These are phyloP conservation scores for Thumatha senex DNA, from an alignment of 2,888 invertebrate genomes.

Conservation along the genomic window DNA sequence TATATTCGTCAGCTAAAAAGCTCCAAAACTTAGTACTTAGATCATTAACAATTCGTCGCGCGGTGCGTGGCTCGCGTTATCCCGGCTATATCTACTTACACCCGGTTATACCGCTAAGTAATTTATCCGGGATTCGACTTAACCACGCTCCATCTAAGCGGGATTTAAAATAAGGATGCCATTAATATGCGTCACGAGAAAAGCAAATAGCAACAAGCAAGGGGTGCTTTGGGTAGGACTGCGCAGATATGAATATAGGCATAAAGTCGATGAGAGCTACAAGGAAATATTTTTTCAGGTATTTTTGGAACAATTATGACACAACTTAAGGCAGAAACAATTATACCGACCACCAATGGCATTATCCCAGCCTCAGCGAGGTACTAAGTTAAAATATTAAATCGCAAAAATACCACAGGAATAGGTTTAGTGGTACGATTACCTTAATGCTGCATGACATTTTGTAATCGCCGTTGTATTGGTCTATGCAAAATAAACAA, in stretches of 20 bases:
- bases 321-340: no score
- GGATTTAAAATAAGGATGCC: constrained; percentile 70
- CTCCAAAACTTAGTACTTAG: constrained; percentile 4
- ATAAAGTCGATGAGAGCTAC: neutral
- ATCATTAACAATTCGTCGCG: constrained; percentile 36
- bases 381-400: no score
- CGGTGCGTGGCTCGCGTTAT: constrained; percentile 23
- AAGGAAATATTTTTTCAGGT: no score
- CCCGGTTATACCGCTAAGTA: constrained; percentile 54
- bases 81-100: constrained; percentile 40
- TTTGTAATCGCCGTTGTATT: no score
- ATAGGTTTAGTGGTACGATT: no score
- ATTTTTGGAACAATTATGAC: no score
- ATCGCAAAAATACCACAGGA: no score
- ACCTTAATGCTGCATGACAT: no score
- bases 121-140: constrained; percentile 71
- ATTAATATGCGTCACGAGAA: constrained; percentile 68
- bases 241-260: constrained; percentile 23
- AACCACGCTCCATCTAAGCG: constrained; percentile 59
- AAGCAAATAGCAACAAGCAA: constrained; percentile 63
- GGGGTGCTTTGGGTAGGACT: constrained; percentile 13
- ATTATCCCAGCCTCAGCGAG: no score
- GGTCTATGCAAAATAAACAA: no score
- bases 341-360: no score
- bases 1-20: constrained; percentile 9